Evolutionary conservation across 2,797 vertebrate genomes (phyloP), one percentile per base, ranked within the genome.

Genomic region (Caiman crocodilus): DNA sequence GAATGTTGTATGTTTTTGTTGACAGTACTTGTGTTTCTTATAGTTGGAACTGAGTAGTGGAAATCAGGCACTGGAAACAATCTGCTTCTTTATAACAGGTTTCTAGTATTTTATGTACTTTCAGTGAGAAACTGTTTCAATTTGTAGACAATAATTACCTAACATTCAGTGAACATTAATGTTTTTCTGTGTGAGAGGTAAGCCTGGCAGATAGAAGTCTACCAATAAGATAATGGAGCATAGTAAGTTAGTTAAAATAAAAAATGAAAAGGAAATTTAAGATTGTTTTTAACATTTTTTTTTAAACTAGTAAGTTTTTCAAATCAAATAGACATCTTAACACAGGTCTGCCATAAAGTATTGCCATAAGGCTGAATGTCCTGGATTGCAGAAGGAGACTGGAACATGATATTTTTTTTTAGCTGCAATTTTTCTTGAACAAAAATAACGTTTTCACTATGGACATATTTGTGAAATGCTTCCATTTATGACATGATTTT

Each of bases 171-270:
- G 73, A 92, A 74, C 32, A 9, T 79, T 87, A 14, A n/a, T 30
- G 21, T n/a, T 30, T 59, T 79, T 69, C 25, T 14, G 1, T 0
- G 0, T 69, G 58, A 77, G 7, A 77, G 1, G 0, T 55, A 67
- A 6, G 4, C 78, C 18, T 84, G 84, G 15, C 32, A 88, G 26
- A 17, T 76, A 30, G 25, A 6, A 84, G 26, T 58, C 82, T 78
- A 58, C 18, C 64, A 10, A 42, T 28, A 65, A n/a, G 21, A 28
- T 82, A 90, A 60, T 63, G 57, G 35, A 80, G 17, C 35, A 42
- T 2, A n/a, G 35, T 63, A 32, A 96, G 65, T 79, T 77, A 84
- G 71, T 84, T 87, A 85, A 42, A 42, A 42, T 42, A 42, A 42
- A 42, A 42, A 42, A 9, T 42, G 10, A 42, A 42, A 42, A 42